A percentile compares a stretch with the other conserved stretches of the same genome.
phyloP scores from a whole-genome alignment of 2,113 vertebrate species.

The Corynorhinus townsendii region DNA sequence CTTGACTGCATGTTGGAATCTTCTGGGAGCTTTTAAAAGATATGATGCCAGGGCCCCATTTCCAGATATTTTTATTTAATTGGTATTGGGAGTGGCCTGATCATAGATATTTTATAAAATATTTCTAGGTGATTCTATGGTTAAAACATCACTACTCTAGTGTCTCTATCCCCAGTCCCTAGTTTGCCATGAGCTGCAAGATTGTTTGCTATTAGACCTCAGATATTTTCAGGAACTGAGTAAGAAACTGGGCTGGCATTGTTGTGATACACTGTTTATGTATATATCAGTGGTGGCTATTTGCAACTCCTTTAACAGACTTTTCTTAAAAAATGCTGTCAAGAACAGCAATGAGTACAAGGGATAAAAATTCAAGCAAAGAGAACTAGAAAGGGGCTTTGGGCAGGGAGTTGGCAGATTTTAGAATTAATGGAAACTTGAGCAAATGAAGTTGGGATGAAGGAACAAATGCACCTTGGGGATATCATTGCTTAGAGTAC shows the following conservation, averaged over 20 bases:
- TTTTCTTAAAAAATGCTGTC: not conserved
- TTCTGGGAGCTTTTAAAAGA: not conserved
- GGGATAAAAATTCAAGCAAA: not conserved
- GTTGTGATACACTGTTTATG: not conserved
- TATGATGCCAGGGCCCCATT: not conserved
- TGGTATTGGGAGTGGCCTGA: not conserved
- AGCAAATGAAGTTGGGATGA: not conserved
- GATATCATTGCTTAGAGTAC: not conserved
- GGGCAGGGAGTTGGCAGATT: not conserved
- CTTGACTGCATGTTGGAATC: not conserved
- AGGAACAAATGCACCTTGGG: not conserved
- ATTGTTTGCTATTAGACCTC: not conserved
- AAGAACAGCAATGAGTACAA: not conserved
- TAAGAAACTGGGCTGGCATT: not conserved
- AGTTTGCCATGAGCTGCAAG: not conserved
- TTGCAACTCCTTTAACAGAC: not conserved
- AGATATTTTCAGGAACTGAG: not conserved
- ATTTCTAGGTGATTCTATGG: not conserved
- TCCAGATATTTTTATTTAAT: not conserved
- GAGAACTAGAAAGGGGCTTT: not conserved
- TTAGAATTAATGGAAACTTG: not conserved
- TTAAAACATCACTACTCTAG: not conserved
- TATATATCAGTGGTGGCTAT: not conserved
- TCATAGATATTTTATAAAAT: not conserved
- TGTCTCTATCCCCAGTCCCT: rapidly evolving